A percentile compares a stretch with the other conserved stretches of the same genome.
These are phyloP conservation scores for Iphiclides podalirius DNA, from an alignment of 2,888 invertebrate genomes.

Conservation along the genomic window DNA sequence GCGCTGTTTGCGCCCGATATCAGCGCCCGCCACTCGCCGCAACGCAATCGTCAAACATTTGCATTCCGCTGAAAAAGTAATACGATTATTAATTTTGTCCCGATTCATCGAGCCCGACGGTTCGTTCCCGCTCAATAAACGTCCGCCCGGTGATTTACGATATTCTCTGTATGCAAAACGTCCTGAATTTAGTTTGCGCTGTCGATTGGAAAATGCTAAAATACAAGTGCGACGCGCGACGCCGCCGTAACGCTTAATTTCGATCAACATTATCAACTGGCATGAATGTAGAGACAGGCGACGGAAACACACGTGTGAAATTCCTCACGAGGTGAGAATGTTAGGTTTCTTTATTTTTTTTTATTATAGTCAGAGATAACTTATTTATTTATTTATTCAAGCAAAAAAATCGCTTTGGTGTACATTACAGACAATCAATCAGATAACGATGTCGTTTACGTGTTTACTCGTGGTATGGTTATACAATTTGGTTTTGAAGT, in stretches of 20 bases:
- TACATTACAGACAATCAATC: too few species aligned
- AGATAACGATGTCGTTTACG: too few species aligned
- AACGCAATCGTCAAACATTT: conserved; percentile 76
- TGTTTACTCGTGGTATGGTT: too few species aligned
- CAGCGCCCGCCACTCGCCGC: conserved; percentile 54
- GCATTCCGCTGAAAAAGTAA: conserved; percentile 76
- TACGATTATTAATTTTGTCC: conserved; percentile 76
- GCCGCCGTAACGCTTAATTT: neutral
- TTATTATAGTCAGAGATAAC: too few species aligned
- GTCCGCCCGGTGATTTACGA: conserved; percentile 44
- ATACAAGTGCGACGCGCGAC: conserved; percentile 16
- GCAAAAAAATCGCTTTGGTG: too few species aligned
- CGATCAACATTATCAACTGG: neutral
- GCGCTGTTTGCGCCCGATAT: conserved; percentile 38
- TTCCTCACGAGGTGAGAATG: too few species aligned
- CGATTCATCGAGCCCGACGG: conserved; percentile 57
- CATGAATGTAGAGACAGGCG: too few species aligned
- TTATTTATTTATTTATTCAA: too few species aligned
- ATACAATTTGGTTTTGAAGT: too few species aligned
- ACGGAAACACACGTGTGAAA: too few species aligned
- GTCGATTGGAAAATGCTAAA: conserved; percentile 35
- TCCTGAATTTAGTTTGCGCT: conserved; percentile 50
- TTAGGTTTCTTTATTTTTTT: too few species aligned
- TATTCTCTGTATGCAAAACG: conserved; percentile 61
- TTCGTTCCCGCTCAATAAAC: conserved; percentile 57